phyloP scores from a whole-genome alignment of 2,797 vertebrate genomes.

The Sebastes kiyomatsui region DNA sequence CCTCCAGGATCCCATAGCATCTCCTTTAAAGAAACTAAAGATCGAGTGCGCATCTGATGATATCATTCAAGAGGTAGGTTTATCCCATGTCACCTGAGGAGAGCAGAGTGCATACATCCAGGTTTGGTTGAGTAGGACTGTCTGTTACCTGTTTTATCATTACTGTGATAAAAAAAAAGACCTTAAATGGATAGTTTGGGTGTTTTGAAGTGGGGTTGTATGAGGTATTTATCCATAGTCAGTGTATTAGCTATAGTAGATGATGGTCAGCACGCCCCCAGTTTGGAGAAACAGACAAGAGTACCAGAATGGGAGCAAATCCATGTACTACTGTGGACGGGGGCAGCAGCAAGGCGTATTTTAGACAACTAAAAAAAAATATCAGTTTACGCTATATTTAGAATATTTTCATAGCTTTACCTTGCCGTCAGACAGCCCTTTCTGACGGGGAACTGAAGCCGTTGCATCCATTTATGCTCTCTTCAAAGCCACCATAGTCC shows the following conservation, averaged over 20 bases:
- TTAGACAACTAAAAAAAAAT: background rate
- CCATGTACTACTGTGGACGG: background rate
- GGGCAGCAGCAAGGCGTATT: background rate
- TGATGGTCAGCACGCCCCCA: background rate
- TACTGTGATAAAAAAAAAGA: background rate
- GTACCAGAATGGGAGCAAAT: too few species aligned
- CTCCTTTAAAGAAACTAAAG: constrained; percentile 93
- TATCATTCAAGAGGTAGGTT: constrained; percentile 92
- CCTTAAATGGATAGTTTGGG: too few species aligned
- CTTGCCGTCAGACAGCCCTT: background rate
- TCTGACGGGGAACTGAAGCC: background rate
- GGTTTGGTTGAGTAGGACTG: background rate
- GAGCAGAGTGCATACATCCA: background rate
- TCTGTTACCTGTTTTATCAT: background rate
- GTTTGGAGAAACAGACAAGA: background rate
- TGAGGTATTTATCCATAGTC: background rate
- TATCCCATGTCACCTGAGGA: background rate
- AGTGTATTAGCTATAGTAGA: background rate
- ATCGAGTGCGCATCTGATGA: constrained; percentile 90
- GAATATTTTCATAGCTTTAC: background rate
- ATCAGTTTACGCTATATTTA: background rate
- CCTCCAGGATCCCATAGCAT: constrained; percentile 89
- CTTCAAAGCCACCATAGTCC: background rate
- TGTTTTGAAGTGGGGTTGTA: background rate
- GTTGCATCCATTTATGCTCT: background rate